Conservation (phyloP, 2,113 vertebrate genomes). For the Eptesicus fuscus region DNA sequence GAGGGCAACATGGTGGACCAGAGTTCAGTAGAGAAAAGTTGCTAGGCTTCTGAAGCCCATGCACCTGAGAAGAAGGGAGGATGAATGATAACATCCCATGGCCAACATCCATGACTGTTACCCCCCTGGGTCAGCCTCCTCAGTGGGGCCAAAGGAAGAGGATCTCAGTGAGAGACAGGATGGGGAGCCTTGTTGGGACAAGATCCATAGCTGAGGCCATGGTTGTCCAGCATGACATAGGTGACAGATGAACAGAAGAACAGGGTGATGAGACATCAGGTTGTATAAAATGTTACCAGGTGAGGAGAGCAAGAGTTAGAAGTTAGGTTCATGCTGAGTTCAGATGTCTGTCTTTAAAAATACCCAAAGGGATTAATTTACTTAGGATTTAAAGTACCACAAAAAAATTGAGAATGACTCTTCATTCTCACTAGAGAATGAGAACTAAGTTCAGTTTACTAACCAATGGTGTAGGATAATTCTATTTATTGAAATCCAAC, state of each 20-base stretch:
- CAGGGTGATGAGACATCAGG: background rate
- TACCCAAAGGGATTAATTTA: background rate
- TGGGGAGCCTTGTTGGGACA: background rate
- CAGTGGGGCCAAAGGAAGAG: background rate
- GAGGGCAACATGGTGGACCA: rapidly evolving
- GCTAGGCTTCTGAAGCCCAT: background rate
- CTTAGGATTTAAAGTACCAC: background rate
- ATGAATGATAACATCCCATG: no score
- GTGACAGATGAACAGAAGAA: background rate
- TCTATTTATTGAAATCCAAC: background rate
- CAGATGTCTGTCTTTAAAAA: background rate
- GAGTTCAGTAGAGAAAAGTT: background rate
- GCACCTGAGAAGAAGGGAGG: background rate
- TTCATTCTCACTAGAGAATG: background rate
- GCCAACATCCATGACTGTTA: background rate
- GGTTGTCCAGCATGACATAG: background rate
- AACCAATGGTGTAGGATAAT: background rate
- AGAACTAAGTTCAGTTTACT: background rate
- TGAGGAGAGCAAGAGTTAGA: background rate
- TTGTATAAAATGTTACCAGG: background rate
- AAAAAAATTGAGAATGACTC: background rate
- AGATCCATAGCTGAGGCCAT: background rate
- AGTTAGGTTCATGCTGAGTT: background rate
- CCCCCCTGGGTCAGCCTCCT: background rate
- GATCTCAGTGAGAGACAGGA: background rate